Conservation (phyloP, 2,113 vertebrate genomes). For the Ailurus styani region DNA sequence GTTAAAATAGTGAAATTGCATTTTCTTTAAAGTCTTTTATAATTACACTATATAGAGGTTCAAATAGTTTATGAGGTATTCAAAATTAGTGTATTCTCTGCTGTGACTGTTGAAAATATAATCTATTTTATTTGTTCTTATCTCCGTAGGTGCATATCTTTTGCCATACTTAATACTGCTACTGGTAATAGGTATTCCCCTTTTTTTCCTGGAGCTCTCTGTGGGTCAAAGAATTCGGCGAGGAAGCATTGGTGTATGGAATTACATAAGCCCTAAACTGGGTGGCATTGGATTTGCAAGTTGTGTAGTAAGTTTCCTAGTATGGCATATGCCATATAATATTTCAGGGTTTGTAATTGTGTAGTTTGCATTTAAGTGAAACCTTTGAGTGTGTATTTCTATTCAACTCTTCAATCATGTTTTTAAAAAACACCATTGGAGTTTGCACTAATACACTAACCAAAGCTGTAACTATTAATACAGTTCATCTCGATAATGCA, state of each 20-base stretch:
- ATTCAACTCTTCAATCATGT: neutral
- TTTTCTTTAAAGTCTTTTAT: neutral
- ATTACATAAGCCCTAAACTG: constrained; percentile 96
- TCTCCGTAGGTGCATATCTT: constrained; percentile 92
- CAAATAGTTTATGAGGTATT: constrained; percentile 28
- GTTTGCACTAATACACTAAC: neutral
- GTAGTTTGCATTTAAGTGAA: neutral
- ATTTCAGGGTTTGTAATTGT: neutral
- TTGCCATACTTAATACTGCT: constrained; percentile 95
- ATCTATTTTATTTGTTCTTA: constrained; percentile 59
- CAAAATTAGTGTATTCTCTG: neutral
- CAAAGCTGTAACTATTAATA: neutral
- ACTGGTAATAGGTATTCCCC: constrained; percentile 94
- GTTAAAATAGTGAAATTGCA: neutral
- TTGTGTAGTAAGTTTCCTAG: constrained; percentile 89
- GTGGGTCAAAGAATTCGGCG: constrained; percentile 95
- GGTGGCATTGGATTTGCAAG: constrained; percentile 97
- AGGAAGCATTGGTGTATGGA: constrained; percentile 98
- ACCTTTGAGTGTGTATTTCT: neutral
- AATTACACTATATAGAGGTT: neutral
- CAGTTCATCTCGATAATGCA: neutral
- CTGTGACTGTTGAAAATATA: neutral
- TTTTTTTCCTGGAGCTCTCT: constrained; percentile 97
- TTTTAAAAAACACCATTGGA: neutral
- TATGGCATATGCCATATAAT: neutral